Conservation (phyloP, 2,797 vertebrate genomes). For the Muraenolepis orangiensis region DNA sequence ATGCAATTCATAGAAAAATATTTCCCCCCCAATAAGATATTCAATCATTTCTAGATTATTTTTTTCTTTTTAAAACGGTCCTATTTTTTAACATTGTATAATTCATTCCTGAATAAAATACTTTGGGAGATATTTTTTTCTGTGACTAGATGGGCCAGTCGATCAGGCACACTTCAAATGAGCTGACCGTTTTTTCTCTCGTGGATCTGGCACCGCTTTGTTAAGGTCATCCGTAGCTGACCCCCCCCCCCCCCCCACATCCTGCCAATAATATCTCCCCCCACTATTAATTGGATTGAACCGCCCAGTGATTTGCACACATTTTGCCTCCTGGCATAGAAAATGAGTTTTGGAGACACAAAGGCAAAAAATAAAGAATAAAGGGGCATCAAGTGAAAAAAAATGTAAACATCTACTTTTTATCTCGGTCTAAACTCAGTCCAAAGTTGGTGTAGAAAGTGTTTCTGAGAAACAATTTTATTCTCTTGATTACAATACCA, state of each 20-base stretch:
- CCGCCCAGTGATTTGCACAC: constrained; percentile 28
- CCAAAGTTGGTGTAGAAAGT: too few relatives aligned
- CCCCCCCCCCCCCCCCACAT: too few relatives aligned
- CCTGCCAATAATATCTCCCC: constrained; percentile 17
- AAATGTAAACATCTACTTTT: constrained; percentile 57
- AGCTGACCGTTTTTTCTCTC: constrained; percentile 28
- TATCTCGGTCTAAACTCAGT: constrained; percentile 10
- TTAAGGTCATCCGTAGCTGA: constrained; percentile 7
- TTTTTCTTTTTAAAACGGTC: neutral
- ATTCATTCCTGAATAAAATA: neutral
- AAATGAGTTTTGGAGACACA: constrained; percentile 36
- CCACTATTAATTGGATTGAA: constrained; percentile 40
- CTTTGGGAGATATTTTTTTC: neutral
- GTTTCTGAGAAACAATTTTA: neutral
- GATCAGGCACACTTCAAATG: constrained; percentile 36
- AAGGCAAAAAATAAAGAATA: too few relatives aligned
- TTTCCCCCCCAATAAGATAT: neutral
- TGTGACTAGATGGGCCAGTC: constrained; percentile 21
- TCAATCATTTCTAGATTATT: neutral
- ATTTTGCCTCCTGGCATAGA: constrained; percentile 17
- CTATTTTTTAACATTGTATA: neutral
- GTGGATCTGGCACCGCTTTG: constrained; percentile 11
- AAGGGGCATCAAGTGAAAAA: constrained; percentile 44
- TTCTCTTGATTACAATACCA: neutral
- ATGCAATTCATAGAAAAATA: neutral